Evolutionary conservation across 2,797 vertebrate species (phyloP), one percentile per base, ranked within the genome.

Genomic region (Pitangus sulphuratus): DNA sequence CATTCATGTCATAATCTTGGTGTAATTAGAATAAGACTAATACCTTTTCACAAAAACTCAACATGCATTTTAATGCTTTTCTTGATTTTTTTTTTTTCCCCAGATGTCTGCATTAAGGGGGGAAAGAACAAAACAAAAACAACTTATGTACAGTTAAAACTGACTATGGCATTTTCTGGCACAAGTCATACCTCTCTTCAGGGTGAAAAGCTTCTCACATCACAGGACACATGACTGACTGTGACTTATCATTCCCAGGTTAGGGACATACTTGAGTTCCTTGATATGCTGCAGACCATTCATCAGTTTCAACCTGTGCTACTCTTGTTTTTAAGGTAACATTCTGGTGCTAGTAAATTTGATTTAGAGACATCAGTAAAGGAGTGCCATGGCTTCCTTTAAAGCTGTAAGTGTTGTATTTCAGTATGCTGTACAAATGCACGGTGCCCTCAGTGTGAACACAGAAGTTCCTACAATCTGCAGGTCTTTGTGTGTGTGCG

Each of bases 151-250:
- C 16, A 85, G 30, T 44, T n/a, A 71, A 28, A 84, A 66, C 19
- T 7, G 17, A n/a, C 47, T 84, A 9, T 1, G 8, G 21, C 30
- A 39, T 76, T 78, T 88, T 78, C 71, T 85, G 37, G 22, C 35
- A 39, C 0, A 0, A 86, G 18, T 48, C 12, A 24, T 50, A 30
- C 24, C 7, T 77, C 56, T 89, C 39, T 1, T 4, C 31, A 51
- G 76, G 65, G 20, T 71, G 51, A 80, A 95, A 95, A 90, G 9
- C 54, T 91, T 75, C 72, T 92, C 74, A 78, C 17, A 81, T 95
- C 82, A 48, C 25, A 79, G 66, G 82, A 57, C 48, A 76, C 15
- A 4, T 57, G 37, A 91, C 84, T 95, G 65, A 17, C 37, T 84
- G 22, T 84, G 51, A 85, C 22, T 77, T 93, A 65, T 9, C 71